These are phyloP conservation scores for Tragulus kanchil DNA, from an alignment of 2,113 vertebrate genomes.

Conservation along the genomic window DNA sequence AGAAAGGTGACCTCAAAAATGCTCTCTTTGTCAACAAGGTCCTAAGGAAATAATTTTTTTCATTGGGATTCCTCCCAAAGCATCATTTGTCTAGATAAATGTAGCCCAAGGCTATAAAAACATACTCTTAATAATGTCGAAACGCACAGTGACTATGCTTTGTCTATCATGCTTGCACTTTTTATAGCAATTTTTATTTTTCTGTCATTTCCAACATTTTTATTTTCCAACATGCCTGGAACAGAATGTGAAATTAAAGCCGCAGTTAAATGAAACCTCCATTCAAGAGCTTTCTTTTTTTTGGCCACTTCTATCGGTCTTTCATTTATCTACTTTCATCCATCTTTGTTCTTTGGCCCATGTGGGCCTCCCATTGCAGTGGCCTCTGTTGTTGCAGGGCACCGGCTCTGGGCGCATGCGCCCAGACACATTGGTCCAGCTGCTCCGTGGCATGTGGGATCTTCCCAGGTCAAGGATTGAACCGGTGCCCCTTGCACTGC, in stretches of 20 bases:
- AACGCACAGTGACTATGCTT: conserved; percentile 53
- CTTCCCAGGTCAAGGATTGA: no score
- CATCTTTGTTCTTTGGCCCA: no score
- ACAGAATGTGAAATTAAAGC: conserved; percentile 71
- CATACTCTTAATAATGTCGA: conserved; percentile 62
- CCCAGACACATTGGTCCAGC: no score
- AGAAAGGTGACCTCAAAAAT: not conserved
- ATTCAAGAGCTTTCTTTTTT: conserved; percentile 25
- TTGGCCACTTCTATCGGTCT: no score
- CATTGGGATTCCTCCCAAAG: conserved; percentile 42
- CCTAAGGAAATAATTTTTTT: conserved; percentile 29
- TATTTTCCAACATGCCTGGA: conserved; percentile 37
- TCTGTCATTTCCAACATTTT: conserved; percentile 48
- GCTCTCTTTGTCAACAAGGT: conserved; percentile 3
- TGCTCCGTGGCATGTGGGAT: no score
- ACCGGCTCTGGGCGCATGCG: no score
- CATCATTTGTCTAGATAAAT: conserved; percentile 71
- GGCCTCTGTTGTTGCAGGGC: no score
- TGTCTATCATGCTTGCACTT: conserved; percentile 61
- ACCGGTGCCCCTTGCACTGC: no score
- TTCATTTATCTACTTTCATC: no score
- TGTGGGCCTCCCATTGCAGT: no score
- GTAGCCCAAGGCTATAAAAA: conserved; percentile 39
- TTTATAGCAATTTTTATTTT: conserved; percentile 62
- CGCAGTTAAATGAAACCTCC: conserved; percentile 46